phyloP scores from a whole-genome alignment of 1,140 invertebrate species.

The Listronotus oregonensis region DNA sequence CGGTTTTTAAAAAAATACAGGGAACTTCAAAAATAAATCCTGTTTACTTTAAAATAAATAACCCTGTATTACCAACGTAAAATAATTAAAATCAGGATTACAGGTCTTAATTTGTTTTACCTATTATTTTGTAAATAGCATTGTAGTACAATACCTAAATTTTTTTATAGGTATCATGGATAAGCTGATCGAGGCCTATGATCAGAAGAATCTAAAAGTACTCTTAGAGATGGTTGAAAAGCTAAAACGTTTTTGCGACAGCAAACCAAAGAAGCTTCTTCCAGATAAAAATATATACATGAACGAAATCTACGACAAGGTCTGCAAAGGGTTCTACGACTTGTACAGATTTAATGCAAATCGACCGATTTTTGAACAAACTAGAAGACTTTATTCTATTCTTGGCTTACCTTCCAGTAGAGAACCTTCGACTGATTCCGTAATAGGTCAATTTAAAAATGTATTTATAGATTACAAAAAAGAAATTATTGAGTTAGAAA shows the following conservation, averaged over 20 bases:
- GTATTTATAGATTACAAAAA: slow-evolving; percentile 50
- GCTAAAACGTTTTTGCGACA: slow-evolving; percentile 51
- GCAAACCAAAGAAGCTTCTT: slow-evolving; percentile 46
- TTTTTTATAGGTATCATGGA: slow-evolving; percentile 44
- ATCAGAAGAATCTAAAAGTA: slow-evolving; percentile 53
- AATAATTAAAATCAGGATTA: too few species aligned
- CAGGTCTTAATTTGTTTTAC: too few species aligned
- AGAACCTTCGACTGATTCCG: slow-evolving; percentile 51
- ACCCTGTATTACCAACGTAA: too few species aligned
- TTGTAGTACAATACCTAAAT: too few species aligned
- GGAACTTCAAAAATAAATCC: too few species aligned
- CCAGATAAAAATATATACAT: slow-evolving; percentile 47
- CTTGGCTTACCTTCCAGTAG: slow-evolving; percentile 46
- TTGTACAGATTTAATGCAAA: slow-evolving; percentile 46
- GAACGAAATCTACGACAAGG: slow-evolving; percentile 42
- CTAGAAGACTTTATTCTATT: slow-evolving; percentile 45
- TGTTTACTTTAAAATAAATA: too few species aligned
- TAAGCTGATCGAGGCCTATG: slow-evolving; percentile 56
- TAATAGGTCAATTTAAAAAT: slow-evolving; percentile 46
- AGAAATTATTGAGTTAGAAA: slow-evolving; percentile 42
- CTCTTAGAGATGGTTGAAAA: slow-evolving; percentile 54
- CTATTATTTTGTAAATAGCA: too few species aligned
- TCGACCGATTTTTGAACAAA: slow-evolving; percentile 40
- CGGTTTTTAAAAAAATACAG: too few species aligned
- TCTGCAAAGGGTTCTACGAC: slow-evolving; percentile 46